Base-by-base conservation (phyloP, 2,888 invertebrate genomes). In the Microctonus brassicae region DNA sequence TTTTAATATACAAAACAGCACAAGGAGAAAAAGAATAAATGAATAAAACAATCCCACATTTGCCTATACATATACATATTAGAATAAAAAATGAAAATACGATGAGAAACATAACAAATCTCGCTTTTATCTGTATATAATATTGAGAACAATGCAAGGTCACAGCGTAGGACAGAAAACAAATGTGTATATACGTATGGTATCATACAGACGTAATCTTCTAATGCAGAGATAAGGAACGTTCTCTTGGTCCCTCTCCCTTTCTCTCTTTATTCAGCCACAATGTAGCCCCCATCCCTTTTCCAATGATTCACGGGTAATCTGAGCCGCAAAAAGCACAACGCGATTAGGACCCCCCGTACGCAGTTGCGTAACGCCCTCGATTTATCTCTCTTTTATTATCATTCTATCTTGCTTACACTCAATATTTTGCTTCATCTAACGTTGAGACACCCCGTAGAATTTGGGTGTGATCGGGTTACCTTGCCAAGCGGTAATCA, bases 301-400 rank as follows among this genome's bases (percentile, higher is more conserved):
- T n/a, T 82, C 80, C 81, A 83, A 83, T 85, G 83, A 85, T 86
- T 85, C 86, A 85, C 82, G 83, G 81, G 87, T 87, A 87, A 87
- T 86, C 83, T 79, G 87, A 87, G 83, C 84, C 82, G 83, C 84
- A 86, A 86, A 87, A 87, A 86, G 86, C 83, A 81, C 85, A 86
- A 84, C 83, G 82, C 84, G 85, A 87, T 86, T 86, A 86, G 82
- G 78, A 78, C 75, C 77, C 74, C 74, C 67, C 62, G 9, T 61
- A 61, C 53, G 58, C 57, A 65, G 33, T 71, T 67, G 70, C 70
- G 64, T 70, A 52, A 64, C 58, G 58, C 52, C 20, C 29, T 53
- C 66, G 42, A 39, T 69, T 29, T 53, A 69, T 52, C 65, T 22
- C 64, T 57, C 70, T 70, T 64, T 67, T 70, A 29, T 29, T 76